Percentiles rank a stretch among this genome's conserved stretches.
Evolutionary conservation across 2,113 vertebrate genomes (phyloP).

Genomic region (Pachyramphus minor): DNA sequence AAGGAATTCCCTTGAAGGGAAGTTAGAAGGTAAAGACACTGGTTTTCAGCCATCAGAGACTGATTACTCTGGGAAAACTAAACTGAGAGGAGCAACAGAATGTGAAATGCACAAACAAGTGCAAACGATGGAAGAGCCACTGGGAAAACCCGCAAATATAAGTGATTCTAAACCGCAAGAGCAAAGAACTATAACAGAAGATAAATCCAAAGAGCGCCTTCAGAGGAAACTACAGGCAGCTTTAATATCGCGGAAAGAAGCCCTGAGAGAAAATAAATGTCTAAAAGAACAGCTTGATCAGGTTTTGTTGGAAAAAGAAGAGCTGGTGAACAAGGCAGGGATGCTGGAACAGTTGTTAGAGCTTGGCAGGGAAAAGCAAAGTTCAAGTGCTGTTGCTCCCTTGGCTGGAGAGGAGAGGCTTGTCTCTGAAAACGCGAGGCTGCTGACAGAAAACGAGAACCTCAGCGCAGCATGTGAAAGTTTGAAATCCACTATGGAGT

Average conservation of each 20-base stretch:
- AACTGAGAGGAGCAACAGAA: slow-evolving; percentile 60
- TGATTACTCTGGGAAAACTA: slow-evolving; percentile 47
- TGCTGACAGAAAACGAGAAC: slow-evolving; percentile 79
- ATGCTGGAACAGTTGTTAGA: slow-evolving; percentile 57
- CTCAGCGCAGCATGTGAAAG: slow-evolving; percentile 84
- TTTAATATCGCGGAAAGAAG: slow-evolving; percentile 84
- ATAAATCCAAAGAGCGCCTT: slow-evolving; percentile 67
- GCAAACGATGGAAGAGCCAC: slow-evolving; percentile 29
- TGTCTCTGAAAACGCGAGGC: slow-evolving; percentile 62
- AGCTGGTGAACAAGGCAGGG: slow-evolving; percentile 44
- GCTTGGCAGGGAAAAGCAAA: slow-evolving; percentile 62
- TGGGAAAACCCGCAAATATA: slow-evolving; percentile 36
- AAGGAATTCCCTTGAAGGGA: slow-evolving; percentile 2
- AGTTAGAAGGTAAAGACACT: slow-evolving; percentile 13
- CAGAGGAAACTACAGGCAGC: slow-evolving; percentile 85
- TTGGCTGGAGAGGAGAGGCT: slow-evolving; percentile 62
- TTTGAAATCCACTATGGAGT: slow-evolving; percentile 85
- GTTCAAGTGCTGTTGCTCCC: neutral
- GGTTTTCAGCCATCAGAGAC: neutral
- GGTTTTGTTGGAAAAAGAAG: slow-evolving; percentile 61
- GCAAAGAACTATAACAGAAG: slow-evolving; percentile 51
- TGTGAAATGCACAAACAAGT: slow-evolving; percentile 64
- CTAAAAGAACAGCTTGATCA: slow-evolving; percentile 73
- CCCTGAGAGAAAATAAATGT: slow-evolving; percentile 75
- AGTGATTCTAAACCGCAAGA: slow-evolving; percentile 54